Percentiles rank a stretch among this genome's conserved stretches.
Conservation (phyloP, 1,140 invertebrate species). For the Diorhabda sublineata region DNA sequence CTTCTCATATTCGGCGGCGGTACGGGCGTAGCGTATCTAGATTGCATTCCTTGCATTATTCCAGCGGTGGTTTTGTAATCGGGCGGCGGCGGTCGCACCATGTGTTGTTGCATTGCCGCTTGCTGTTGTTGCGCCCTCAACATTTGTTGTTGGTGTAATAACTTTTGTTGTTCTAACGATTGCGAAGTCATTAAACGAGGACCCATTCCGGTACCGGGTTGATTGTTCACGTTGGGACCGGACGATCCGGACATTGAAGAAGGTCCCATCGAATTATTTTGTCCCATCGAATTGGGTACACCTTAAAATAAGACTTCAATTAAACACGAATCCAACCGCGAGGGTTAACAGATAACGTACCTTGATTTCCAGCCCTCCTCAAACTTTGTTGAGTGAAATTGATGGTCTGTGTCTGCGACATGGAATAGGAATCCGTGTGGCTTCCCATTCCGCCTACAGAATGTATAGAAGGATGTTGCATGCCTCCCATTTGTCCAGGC, state of each 20-base stretch:
- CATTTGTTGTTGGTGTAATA: slow-evolving; percentile 33
- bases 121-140: slow-evolving; percentile 25
- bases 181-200: slow-evolving; percentile 32
- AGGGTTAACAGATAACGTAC: background rate
- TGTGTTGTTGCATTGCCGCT: slow-evolving; percentile 37
- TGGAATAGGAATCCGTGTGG: slow-evolving; percentile 59
- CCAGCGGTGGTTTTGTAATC: slow-evolving; percentile 68
- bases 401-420: slow-evolving; percentile 76
- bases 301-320: slow-evolving; percentile 6
- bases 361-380: slow-evolving; percentile 45
- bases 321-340: too few relatives aligned
- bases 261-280: slow-evolving; percentile 29
- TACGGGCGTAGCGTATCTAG: slow-evolving; percentile 43
- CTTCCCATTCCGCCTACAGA: slow-evolving; percentile 25
- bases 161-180: slow-evolving; percentile 37
- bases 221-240: slow-evolving; percentile 1
- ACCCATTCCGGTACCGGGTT: slow-evolving; percentile 22
- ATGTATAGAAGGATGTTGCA: slow-evolving; percentile 26
- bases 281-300: slow-evolving; percentile 30
- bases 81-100: slow-evolving; percentile 63
- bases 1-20: slow-evolving; percentile 57
- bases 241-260: slow-evolving; percentile 21
- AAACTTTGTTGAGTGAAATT: slow-evolving; percentile 75
- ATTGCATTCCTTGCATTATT: slow-evolving; percentile 57
- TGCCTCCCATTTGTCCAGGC: slow-evolving; percentile 24